A percentile compares a stretch with the other conserved stretches of the same genome.
These are phyloP conservation scores for Chamaea fasciata DNA, from an alignment of 2,113 vertebrate genomes.

Conservation along the genomic window DNA sequence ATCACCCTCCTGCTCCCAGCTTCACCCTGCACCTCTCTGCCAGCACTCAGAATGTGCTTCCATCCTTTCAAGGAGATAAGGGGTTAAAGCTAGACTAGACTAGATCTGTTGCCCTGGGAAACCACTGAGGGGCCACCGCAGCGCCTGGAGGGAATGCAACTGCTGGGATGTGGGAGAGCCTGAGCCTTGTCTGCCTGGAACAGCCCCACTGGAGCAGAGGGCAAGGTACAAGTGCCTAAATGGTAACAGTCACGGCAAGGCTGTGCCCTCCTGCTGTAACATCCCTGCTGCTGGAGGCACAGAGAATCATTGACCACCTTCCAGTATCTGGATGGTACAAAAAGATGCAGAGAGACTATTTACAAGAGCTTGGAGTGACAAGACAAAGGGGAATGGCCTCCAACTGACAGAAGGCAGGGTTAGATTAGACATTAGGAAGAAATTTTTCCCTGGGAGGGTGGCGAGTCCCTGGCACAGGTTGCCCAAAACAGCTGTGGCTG, in stretches of 20 bases:
- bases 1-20: not conserved
- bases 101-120: not conserved
- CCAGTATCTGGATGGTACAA: not conserved
- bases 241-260: not conserved
- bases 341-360: not conserved
- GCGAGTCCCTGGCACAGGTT: rapidly evolving
- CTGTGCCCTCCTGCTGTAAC: not conserved
- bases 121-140: not conserved
- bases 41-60: not conserved
- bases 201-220: not conserved
- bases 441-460: not conserved
- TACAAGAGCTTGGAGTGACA: not conserved
- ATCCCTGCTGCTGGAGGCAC: not conserved
- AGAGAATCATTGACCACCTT: not conserved
- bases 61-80: not conserved
- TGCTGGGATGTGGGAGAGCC: not conserved
- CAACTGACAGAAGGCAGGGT: not conserved
- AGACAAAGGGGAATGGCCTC: not conserved
- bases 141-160: not conserved
- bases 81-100: not conserved
- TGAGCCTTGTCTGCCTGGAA: not conserved
- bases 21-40: not conserved
- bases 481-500: not conserved
- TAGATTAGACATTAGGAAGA: not conserved
- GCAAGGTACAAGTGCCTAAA: not conserved